A percentile compares a stretch with the other conserved stretches of the same genome.
Conservation (phyloP, 2,888 invertebrate species). For the Melanargia galathea region DNA sequence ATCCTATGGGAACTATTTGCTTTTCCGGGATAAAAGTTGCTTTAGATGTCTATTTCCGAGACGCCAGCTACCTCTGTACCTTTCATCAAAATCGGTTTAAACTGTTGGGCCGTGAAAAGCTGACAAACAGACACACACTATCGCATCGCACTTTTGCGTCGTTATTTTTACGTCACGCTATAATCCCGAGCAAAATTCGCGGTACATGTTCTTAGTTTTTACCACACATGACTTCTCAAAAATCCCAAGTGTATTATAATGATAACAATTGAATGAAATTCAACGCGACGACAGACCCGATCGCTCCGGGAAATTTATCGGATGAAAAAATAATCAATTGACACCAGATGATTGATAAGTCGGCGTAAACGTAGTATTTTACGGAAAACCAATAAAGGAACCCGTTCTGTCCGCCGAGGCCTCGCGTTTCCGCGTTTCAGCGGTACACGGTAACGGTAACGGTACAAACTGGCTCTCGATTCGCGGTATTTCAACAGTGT, state of each 20-base stretch:
- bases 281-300: not conserved
- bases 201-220: not conserved
- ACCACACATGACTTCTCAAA: not conserved
- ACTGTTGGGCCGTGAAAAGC: too few species aligned
- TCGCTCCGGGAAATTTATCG: not conserved
- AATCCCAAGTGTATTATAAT: not conserved
- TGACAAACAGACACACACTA: too few species aligned
- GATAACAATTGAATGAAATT: not conserved
- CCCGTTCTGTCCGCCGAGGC: constrained; percentile 61
- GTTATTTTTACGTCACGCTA: too few species aligned
- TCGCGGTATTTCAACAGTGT: constrained; percentile 53
- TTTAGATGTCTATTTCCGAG: too few species aligned
- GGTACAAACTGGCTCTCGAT: constrained; percentile 72
- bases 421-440: constrained; percentile 67
- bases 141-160: too few species aligned
- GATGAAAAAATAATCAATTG: constrained; percentile 7
- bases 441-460: constrained; percentile 73
- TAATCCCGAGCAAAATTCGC: not conserved
- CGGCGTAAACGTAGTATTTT: constrained; percentile 47
- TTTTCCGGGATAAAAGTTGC: too few species aligned
- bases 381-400: constrained; percentile 50
- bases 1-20: too few species aligned
- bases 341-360: constrained; percentile 36
- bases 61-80: too few species aligned
- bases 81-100: too few species aligned